phyloP scores from a whole-genome alignment of 2,888 invertebrate species.

The Trissolcus japonicus region DNA sequence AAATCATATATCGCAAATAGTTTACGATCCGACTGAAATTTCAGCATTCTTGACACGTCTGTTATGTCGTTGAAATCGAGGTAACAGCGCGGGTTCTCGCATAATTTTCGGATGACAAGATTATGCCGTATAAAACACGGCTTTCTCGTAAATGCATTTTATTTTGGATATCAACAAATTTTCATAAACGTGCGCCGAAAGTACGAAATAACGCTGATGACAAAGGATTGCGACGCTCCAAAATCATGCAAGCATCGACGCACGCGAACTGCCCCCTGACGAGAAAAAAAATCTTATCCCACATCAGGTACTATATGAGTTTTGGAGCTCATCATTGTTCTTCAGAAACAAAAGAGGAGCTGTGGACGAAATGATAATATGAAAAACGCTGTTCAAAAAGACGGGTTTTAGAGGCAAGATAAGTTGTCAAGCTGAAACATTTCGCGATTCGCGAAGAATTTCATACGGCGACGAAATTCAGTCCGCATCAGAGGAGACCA shows the following conservation, averaged over 20 bases:
- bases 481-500: no score
- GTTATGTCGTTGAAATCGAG: constrained; percentile 55
- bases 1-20: no score
- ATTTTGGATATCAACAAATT: constrained; percentile 47
- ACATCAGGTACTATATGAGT: not conserved
- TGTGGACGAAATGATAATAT: no score
- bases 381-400: no score
- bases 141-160: constrained; percentile 54
- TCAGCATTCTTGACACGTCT: constrained; percentile 57
- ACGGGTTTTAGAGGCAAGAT: constrained; percentile 2
- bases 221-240: constrained; percentile 19
- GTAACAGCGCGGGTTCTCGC: constrained; percentile 45
- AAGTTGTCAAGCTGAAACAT: constrained; percentile 30
- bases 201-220: constrained; percentile 41
- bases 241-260: constrained; percentile 3
- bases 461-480: no score
- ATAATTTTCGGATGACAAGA: constrained; percentile 58
- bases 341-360: no score
- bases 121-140: constrained; percentile 56
- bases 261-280: constrained; percentile 6
- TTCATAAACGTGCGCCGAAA: constrained; percentile 55
- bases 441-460: constrained; percentile 7
- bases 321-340: no score
- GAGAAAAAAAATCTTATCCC: constrained; percentile 1
- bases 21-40: not conserved